phyloP scores from a whole-genome alignment of 2,113 vertebrate genomes.

The Apodemus sylvaticus region DNA sequence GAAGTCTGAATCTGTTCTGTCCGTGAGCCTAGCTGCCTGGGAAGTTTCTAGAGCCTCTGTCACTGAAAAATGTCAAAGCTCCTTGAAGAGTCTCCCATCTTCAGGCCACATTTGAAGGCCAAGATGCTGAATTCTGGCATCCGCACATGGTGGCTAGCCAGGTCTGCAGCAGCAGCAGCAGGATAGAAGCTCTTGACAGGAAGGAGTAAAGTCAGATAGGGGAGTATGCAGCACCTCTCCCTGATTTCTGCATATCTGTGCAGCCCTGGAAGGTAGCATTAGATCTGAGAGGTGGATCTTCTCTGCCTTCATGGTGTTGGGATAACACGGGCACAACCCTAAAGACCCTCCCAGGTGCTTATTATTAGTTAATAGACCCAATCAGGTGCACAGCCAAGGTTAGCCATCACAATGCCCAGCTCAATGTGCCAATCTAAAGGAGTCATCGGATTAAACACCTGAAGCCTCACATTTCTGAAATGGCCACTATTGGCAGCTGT shows the following conservation, averaged over 20 bases:
- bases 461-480: not conserved
- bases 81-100: not conserved
- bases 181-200: not conserved
- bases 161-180: not conserved
- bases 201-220: not conserved
- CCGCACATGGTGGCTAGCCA: not conserved
- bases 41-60: not conserved
- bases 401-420: not conserved
- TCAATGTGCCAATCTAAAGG: not conserved
- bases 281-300: not conserved
- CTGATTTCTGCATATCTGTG: too few species aligned
- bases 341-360: not conserved
- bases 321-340: not conserved
- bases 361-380: not conserved
- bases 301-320: not conserved
- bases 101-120: not conserved
- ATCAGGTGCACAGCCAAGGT: not conserved
- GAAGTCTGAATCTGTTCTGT: too few species aligned
- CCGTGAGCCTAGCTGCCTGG: not conserved
- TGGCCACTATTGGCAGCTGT: not conserved
- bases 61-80: not conserved
- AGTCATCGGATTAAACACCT: not conserved
- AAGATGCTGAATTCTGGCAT: not conserved
- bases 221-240: not conserved
- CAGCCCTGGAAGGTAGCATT: not conserved